Evolutionary conservation across 2,888 invertebrate species (phyloP).

Genomic region (Sericinus montela): DNA sequence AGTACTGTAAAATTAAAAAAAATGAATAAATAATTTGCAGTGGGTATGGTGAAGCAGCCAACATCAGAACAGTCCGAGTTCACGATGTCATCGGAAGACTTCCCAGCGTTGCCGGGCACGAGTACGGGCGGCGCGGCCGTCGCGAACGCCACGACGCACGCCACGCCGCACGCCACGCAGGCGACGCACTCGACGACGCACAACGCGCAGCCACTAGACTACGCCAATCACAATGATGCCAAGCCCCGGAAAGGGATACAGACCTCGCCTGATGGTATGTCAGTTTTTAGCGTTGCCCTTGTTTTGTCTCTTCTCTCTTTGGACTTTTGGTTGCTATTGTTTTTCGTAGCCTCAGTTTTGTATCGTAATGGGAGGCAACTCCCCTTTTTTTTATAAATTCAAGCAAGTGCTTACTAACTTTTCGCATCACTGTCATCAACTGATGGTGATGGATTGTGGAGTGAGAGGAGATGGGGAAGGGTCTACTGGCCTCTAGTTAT

Average conservation of each 20-base stretch:
- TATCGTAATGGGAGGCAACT: too few species aligned
- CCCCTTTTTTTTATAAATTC: too few species aligned
- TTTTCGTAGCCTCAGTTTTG: too few species aligned
- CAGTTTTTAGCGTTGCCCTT: neutral
- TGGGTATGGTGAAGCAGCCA: slow-evolving; percentile 97
- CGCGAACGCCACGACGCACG: slow-evolving; percentile 57
- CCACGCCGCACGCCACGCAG: slow-evolving; percentile 28
- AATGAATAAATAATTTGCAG: slow-evolving; percentile 51
- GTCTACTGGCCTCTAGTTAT: too few species aligned
- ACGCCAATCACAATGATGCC: slow-evolving; percentile 65
- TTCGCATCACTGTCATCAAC: too few species aligned
- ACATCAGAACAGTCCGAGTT: slow-evolving; percentile 95
- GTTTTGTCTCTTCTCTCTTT: neutral
- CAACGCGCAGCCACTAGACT: slow-evolving; percentile 33
- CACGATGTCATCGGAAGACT: slow-evolving; percentile 99
- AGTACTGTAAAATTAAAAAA: neutral
- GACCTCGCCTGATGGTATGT: slow-evolving; percentile 93
- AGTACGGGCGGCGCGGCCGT: slow-evolving; percentile 81
- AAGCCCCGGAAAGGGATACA: slow-evolving; percentile 91
- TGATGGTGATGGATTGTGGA: too few species aligned
- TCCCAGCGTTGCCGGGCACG: slow-evolving; percentile 98
- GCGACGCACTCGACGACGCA: slow-evolving; percentile 30
- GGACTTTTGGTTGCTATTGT: too few species aligned
- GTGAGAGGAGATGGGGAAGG: too few species aligned
- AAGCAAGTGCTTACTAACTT: too few species aligned